Percentiles rank a stretch among this genome's conserved stretches.
These are phyloP conservation scores for Acrocephalus arundinaceus DNA, from an alignment of 2,113 vertebrate genomes.

Conservation along the genomic window DNA sequence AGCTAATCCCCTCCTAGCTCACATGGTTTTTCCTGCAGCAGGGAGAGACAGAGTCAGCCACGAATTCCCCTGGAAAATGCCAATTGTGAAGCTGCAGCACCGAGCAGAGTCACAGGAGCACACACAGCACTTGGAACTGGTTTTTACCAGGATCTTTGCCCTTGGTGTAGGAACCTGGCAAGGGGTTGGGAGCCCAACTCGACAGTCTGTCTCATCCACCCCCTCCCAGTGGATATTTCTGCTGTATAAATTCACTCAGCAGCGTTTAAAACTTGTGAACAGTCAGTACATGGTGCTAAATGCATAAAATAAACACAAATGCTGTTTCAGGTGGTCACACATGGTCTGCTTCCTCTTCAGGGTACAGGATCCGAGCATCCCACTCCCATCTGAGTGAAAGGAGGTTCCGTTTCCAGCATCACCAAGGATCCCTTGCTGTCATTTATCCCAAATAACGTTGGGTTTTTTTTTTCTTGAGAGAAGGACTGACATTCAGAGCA, in stretches of 20 bases:
- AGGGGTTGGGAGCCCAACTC: background rate
- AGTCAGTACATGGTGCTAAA: background rate
- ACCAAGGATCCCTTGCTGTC: background rate
- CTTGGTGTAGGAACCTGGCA: background rate
- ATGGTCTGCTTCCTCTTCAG: background rate
- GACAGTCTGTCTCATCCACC: background rate
- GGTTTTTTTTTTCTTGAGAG: background rate
- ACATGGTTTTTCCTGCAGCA: background rate
- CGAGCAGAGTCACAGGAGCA: fast-evolving
- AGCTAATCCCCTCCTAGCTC: background rate
- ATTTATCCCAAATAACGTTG: background rate
- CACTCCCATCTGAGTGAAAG: background rate
- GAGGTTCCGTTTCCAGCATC: background rate
- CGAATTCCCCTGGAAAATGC: background rate
- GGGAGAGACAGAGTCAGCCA: background rate
- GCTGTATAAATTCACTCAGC: fast-evolving
- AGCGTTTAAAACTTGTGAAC: background rate
- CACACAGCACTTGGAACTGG: fast-evolving
- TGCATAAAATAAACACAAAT: background rate
- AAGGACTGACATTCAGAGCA: background rate
- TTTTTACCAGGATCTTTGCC: background rate
- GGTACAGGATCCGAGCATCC: fast-evolving
- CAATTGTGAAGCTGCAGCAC: background rate
- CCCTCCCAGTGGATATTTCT: background rate
- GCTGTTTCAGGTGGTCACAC: background rate